These are phyloP conservation scores for Drosophila ironensis DNA, from an alignment of 1,140 invertebrate genomes.

Conservation along the genomic window DNA sequence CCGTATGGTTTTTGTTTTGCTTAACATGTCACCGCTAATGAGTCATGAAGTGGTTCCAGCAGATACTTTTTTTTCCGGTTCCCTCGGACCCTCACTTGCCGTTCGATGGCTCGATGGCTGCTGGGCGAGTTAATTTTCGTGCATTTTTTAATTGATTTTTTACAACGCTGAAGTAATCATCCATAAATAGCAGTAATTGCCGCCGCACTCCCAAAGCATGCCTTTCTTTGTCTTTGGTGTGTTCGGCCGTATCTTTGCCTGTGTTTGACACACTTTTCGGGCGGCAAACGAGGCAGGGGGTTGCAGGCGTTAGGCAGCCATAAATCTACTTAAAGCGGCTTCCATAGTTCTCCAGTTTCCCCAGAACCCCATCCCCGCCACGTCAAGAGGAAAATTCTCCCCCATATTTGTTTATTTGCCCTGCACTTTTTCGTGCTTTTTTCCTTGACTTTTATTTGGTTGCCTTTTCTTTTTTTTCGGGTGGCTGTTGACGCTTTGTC, in stretches of 20 bases:
- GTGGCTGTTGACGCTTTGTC: conserved; percentile 46
- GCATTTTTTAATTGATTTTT: conserved; percentile 80
- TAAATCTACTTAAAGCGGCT: conserved; percentile 78
- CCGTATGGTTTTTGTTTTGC: conserved; percentile 18
- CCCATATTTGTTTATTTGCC: conserved; percentile 54
- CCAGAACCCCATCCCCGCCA: background rate
- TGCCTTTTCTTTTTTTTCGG: conserved; percentile 26
- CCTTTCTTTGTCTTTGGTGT: conserved; percentile 11
- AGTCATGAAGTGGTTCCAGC: conserved; percentile 49
- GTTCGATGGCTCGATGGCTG: background rate
- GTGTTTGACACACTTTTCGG: conserved; percentile 72
- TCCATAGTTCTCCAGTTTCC: conserved; percentile 50
- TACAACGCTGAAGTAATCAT: conserved; percentile 78
- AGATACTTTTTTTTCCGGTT: conserved; percentile 15
- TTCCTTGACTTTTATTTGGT: conserved; percentile 24
- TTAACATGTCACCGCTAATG: conserved; percentile 71
- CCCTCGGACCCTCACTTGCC: background rate
- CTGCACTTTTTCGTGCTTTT: conserved; percentile 35
- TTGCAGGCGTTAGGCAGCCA: conserved; percentile 51
- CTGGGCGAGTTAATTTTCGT: conserved; percentile 45
- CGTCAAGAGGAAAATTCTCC: background rate
- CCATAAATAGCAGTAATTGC: conserved; percentile 77
- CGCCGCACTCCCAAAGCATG: conserved; percentile 20
- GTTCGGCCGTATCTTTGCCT: conserved; percentile 48
- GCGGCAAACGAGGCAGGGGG: background rate